A percentile compares a stretch with the other conserved stretches of the same genome.
phyloP scores from a whole-genome alignment of 2,113 vertebrate species.

The Hylia prasina region DNA sequence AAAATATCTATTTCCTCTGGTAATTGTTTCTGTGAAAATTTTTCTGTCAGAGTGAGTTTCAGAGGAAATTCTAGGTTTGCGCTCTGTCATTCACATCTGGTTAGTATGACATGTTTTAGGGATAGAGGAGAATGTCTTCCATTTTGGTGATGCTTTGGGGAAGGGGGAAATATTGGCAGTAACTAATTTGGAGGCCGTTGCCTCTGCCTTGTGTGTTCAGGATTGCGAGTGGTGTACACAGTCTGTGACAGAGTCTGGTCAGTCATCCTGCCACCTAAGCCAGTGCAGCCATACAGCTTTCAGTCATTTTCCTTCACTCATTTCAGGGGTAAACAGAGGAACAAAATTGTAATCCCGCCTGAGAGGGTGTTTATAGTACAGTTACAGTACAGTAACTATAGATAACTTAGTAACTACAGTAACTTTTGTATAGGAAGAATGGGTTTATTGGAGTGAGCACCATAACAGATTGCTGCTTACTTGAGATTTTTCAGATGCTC shows the following conservation, averaged over 20 bases:
- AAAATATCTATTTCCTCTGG: background rate
- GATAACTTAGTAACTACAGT: background rate
- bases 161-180: background rate
- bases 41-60: background rate
- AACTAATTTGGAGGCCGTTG: background rate
- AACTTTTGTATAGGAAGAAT: background rate
- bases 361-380: background rate
- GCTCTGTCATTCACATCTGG: background rate
- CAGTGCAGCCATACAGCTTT: background rate
- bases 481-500: background rate
- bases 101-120: background rate
- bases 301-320: background rate
- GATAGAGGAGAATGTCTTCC: background rate
- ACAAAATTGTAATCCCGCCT: background rate
- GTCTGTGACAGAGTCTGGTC: background rate
- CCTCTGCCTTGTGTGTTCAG: background rate
- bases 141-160: background rate
- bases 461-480: background rate
- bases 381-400: background rate
- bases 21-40: background rate
- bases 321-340: background rate
- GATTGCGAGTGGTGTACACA: background rate
- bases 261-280: background rate
- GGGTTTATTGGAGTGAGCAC: background rate
- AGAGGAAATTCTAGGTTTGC: background rate